Base-by-base conservation (phyloP, 2,888 invertebrate genomes). In the Thalpophila matura region DNA sequence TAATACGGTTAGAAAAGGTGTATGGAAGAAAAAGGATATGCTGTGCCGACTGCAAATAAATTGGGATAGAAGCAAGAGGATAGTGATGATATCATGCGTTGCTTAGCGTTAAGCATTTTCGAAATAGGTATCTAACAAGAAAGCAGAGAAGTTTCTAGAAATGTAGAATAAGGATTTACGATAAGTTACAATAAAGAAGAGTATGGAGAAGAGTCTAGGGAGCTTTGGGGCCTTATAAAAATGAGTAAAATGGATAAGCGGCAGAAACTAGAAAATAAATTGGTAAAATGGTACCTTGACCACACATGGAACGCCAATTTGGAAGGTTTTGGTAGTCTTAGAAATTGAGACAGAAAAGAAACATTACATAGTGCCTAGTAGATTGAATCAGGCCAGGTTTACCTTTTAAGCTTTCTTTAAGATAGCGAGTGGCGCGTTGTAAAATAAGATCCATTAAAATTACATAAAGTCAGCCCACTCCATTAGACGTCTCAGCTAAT, bases 371-470 rank as follows among this genome's bases (percentile, higher is more conserved):
- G n/a, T 12, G 31, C 12, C n/a, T 10, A 10, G 6, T 29, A 29
- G 7, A 18, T 22, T 27, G 5, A 18, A 35, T 29, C 24, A 20
- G 18, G 14, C 29, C 18, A 16, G 38, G 9, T 35, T 5, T 16
- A 4, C 2, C 14, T 35, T n/a, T 33, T 5, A 33, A 33, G 14
- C 33, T 33, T 33, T 58, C 22, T 33, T 24, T 7, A 42, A 57
- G 1, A 3, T n/a, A 1, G 20, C 10, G 59, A n/a, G 24, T 5
- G 24, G 24, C 24, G 22, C 60, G n/a, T 18, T 61, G 6, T 26
- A 61, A 33, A 61, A 24, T 18, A 22, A 37, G 16, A 57, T 45
- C 60, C 29, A 51, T 74, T 51, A 51, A 37, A 58, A 22, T 22
- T 1, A 18, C 35, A 50, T 66, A 42, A 67, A 40, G 20, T 27